phyloP scores from a whole-genome alignment of 2,113 vertebrate species.

The Stomatorhinus ivindoensis region DNA sequence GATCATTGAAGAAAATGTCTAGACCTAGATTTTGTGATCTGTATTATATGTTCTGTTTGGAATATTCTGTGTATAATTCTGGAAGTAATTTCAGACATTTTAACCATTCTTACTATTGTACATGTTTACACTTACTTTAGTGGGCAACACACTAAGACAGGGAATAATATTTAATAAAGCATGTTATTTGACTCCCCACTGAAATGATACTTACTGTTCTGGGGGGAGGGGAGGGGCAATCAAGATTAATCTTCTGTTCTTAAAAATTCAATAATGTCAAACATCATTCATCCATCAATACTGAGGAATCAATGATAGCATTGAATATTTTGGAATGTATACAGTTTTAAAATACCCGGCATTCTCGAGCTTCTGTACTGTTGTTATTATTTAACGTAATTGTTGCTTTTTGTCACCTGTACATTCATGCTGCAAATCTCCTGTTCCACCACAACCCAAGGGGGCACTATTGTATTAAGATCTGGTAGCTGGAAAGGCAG shows the following conservation, averaged over 20 bases:
- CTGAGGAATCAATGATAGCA: neutral
- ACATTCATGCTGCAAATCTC: neutral
- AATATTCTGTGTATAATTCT: neutral
- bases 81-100: conserved; percentile 14
- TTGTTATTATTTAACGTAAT: neutral
- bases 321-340: neutral
- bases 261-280: neutral
- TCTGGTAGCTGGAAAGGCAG: neutral
- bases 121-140: conserved; percentile 38
- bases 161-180: conserved; percentile 12
- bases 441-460: neutral
- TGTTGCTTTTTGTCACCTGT: neutral
- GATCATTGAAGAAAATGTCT: neutral
- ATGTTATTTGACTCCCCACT: neutral
- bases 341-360: neutral
- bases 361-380: neutral
- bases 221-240: neutral
- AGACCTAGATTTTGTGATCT: neutral
- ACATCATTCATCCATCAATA: neutral
- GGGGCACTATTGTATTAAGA: neutral
- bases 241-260: neutral
- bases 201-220: neutral
- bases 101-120: conserved; percentile 15
- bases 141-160: conserved; percentile 45
- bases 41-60: neutral